A percentile compares a stretch with the other conserved stretches of the same genome.
Evolutionary conservation across 2,888 invertebrate genomes (phyloP).

Genomic region (Busseola fusca): DNA sequence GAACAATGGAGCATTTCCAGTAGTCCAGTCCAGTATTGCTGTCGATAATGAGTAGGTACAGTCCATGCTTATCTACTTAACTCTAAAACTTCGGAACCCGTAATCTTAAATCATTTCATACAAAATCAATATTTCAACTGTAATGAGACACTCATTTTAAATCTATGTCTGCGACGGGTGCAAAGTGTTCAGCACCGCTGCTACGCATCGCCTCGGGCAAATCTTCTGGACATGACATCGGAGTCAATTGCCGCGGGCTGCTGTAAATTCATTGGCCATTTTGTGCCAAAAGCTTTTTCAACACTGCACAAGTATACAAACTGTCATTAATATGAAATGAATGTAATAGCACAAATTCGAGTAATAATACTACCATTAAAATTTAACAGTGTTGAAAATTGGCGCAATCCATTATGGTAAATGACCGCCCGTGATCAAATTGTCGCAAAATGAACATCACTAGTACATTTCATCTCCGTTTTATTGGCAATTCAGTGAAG

Average conservation of each 20-base stretch:
- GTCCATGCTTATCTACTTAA: background rate
- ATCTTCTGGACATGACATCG: slow-evolving; percentile 25
- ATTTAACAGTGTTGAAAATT: slow-evolving; percentile 71
- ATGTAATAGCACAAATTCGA: slow-evolving; percentile 50
- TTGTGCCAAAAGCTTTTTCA: slow-evolving; percentile 17
- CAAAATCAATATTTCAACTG: slow-evolving; percentile 8
- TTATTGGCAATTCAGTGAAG: slow-evolving; percentile 71
- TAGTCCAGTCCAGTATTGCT: background rate
- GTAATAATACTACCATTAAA: slow-evolving; percentile 66
- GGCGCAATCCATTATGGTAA: slow-evolving; percentile 73
- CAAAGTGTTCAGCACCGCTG: slow-evolving; percentile 14
- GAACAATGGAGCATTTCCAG: background rate
- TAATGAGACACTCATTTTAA: slow-evolving; percentile 40
- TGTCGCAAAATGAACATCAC: slow-evolving; percentile 73
- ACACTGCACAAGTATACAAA: slow-evolving; percentile 30
- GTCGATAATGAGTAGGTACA: no score
- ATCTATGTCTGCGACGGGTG: slow-evolving; percentile 14
- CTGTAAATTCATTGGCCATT: slow-evolving; percentile 29
- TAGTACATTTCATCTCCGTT: slow-evolving; percentile 71
- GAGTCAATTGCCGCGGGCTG: slow-evolving; percentile 17
- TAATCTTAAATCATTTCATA: slow-evolving; percentile 10
- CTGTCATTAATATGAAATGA: slow-evolving; percentile 46
- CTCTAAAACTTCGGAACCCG: background rate
- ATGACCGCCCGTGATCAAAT: slow-evolving; percentile 72
- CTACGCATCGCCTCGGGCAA: slow-evolving; percentile 8